Evolutionary conservation across 2,888 invertebrate species (phyloP).

Genomic region (Tromatobia lineatoria): DNA sequence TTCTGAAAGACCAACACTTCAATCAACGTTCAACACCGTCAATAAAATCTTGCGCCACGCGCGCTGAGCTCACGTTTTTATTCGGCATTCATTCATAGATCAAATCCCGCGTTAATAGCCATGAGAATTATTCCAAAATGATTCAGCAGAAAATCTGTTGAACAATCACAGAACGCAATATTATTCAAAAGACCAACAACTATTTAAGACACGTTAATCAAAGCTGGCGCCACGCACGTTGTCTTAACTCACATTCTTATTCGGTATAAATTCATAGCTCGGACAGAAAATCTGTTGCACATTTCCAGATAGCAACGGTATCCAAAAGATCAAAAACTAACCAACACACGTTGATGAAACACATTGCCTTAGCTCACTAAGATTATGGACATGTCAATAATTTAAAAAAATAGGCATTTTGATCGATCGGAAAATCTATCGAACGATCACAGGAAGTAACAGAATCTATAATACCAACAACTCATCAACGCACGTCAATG

Average conservation of each 20-base stretch:
- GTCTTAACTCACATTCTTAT: conserved; percentile 27
- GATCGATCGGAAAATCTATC: background rate
- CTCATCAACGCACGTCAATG: conserved; percentile 75
- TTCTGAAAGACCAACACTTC: no score
- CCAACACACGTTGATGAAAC: no score
- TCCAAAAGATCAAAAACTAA: no score
- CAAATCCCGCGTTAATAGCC: background rate
- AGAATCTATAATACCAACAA: background rate
- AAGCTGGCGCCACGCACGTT: no score
- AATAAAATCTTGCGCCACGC: no score
- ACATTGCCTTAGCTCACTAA: no score
- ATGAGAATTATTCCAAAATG: background rate
- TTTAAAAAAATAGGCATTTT: background rate
- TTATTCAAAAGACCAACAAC: background rate
- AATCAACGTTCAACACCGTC: no score
- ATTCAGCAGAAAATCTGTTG: background rate
- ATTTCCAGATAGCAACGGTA: no score
- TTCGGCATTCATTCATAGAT: conserved; percentile 51
- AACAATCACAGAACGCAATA: background rate
- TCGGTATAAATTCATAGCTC: conserved; percentile 45
- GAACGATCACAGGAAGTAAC: background rate
- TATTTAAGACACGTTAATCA: no score
- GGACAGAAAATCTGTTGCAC: no score
- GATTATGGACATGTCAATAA: background rate
- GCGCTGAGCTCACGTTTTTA: conserved; percentile 36